phyloP scores from a whole-genome alignment of 2,113 vertebrate species.

The Anolis carolinensis region DNA sequence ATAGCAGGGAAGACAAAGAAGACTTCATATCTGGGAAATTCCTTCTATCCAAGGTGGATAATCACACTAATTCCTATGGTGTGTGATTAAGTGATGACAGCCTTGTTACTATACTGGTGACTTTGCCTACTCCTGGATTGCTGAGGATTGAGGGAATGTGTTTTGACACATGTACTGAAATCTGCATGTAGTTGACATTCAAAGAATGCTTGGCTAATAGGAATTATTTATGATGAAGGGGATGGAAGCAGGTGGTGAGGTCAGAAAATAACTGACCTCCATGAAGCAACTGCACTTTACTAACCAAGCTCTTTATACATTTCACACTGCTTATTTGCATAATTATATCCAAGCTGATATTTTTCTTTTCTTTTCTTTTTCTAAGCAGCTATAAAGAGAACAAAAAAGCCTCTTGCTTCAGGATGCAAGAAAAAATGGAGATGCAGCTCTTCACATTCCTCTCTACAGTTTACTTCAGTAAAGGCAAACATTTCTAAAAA shows the following conservation, averaged over 20 bases:
- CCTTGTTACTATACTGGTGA: slow-evolving; percentile 47
- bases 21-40: slow-evolving; percentile 64
- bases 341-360: slow-evolving; percentile 23
- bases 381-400: background rate
- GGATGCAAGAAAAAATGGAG: background rate
- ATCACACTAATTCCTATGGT: slow-evolving; percentile 58
- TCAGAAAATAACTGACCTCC: slow-evolving; percentile 50
- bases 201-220: slow-evolving; percentile 22
- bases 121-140: slow-evolving; percentile 40
- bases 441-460: slow-evolving; percentile 40
- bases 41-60: slow-evolving; percentile 22
- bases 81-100: slow-evolving; percentile 70
- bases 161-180: slow-evolving; percentile 64
- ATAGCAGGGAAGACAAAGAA: slow-evolving; percentile 38
- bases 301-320: slow-evolving; percentile 59
- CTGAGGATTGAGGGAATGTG: slow-evolving; percentile 37
- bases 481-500: background rate
- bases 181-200: slow-evolving; percentile 41
- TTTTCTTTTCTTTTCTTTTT: background rate
- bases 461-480: background rate
- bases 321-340: slow-evolving; percentile 27
- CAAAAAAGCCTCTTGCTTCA: slow-evolving; percentile 47
- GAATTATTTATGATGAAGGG: slow-evolving; percentile 53
- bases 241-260: slow-evolving; percentile 48
- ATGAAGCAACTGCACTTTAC: slow-evolving; percentile 9